A percentile compares a stretch with the other conserved stretches of the same genome.
phyloP scores from a whole-genome alignment of 2,797 vertebrate genomes.

The Parauchenoglanis punctatus region DNA sequence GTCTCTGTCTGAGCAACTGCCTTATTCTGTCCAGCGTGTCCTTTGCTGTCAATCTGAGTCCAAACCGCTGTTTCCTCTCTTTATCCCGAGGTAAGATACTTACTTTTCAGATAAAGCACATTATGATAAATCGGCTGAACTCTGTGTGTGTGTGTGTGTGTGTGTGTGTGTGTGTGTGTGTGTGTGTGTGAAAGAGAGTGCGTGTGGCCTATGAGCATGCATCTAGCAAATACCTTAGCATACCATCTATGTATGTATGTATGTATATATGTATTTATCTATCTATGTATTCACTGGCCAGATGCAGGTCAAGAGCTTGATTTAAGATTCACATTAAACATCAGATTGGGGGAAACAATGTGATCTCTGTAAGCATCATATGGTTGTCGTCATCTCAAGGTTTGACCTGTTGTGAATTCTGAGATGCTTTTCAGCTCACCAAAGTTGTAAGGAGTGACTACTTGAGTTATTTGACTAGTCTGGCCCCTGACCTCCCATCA shows the following conservation, averaged over 20 bases:
- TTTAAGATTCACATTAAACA: background rate
- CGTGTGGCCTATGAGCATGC: background rate
- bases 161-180: constrained; percentile 59
- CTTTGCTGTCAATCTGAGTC: constrained; percentile 78
- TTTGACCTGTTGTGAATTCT: background rate
- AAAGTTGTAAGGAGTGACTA: background rate
- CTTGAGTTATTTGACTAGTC: background rate
- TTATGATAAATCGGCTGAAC: constrained; percentile 86
- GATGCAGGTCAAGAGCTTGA: background rate
- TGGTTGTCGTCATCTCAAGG: background rate
- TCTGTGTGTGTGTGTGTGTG: constrained; percentile 69
- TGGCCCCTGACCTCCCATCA: background rate
- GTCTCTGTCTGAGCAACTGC: constrained; percentile 48
- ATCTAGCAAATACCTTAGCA: constrained; percentile 21
- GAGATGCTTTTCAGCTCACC: background rate
- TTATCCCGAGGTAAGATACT: constrained; percentile 85
- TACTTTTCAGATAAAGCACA: constrained; percentile 87
- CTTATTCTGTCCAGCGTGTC: constrained; percentile 62
- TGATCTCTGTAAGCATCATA: background rate
- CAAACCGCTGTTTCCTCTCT: constrained; percentile 80
- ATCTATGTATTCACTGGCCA: background rate
- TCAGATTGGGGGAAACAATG: background rate
- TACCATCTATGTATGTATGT: constrained; percentile 27
- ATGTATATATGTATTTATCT: background rate
- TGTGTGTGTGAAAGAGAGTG: constrained; percentile 23